Conservation (phyloP, 2,113 vertebrate species). For the Leucopternis melanops region DNA sequence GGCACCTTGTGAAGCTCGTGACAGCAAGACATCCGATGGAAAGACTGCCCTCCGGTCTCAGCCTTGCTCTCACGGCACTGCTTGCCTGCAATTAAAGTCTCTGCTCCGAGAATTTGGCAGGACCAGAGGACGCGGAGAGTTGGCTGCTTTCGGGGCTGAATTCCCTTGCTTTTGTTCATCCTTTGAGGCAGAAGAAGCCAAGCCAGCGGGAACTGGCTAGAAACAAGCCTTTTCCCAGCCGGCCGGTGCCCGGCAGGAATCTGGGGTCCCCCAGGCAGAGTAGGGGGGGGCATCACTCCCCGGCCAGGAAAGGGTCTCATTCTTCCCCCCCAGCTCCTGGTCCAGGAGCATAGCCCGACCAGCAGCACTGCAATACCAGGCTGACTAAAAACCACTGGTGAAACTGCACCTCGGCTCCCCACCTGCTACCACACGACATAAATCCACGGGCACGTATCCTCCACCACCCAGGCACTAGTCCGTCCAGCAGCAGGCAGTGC, state of each 20-base stretch:
- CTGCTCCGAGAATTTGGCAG: not conserved
- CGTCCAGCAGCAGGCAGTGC: not conserved
- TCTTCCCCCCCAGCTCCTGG: fast-evolving
- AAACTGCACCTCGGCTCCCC: not conserved
- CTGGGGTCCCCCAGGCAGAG: not conserved
- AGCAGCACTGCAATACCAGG: not conserved
- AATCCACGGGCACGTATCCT: fast-evolving
- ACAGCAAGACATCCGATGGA: not conserved
- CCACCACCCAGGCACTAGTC: not conserved
- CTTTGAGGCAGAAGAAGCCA: not conserved
- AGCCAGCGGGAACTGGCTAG: not conserved
- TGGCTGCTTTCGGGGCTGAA: not conserved
- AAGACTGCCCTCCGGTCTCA: not conserved
- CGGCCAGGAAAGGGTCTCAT: not conserved
- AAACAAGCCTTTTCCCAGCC: not conserved
- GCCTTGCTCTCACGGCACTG: not conserved
- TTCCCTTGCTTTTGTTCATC: not conserved
- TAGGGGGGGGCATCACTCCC: not conserved
- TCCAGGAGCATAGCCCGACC: fast-evolving
- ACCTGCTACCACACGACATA: not conserved
- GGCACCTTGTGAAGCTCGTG: not conserved
- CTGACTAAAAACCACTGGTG: not conserved
- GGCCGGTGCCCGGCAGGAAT: not conserved
- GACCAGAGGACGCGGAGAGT: fast-evolving
- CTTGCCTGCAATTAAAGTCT: not conserved